phyloP scores from a whole-genome alignment of 2,888 invertebrate genomes.

The Adelognathus sp. region DNA sequence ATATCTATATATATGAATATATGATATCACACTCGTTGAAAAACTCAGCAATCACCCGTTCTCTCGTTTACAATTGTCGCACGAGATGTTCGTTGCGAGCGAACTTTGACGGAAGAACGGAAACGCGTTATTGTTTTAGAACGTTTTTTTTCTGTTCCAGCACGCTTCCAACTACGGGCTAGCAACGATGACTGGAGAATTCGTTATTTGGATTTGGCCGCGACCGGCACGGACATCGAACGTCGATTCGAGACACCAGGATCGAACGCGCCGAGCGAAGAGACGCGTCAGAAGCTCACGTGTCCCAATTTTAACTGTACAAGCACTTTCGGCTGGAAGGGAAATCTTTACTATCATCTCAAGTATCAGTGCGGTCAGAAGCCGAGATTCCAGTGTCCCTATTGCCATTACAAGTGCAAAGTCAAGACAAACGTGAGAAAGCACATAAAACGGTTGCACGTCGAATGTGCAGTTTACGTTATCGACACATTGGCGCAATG shows the following conservation, averaged over 20 bases:
- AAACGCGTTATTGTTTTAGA: neutral
- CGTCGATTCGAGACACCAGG: too few relatives aligned
- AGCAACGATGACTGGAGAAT: neutral
- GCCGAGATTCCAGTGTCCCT: slow-evolving; percentile 70
- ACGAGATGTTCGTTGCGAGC: neutral
- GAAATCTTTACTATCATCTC: slow-evolving; percentile 63
- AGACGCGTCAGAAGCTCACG: neutral
- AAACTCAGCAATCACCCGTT: neutral
- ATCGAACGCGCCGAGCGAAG: slow-evolving; percentile 42
- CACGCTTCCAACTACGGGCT: neutral
- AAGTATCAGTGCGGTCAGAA: slow-evolving; percentile 70
- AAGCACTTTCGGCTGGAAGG: slow-evolving; percentile 41
- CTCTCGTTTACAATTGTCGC: neutral
- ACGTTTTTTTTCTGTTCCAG: slow-evolving; percentile 9
- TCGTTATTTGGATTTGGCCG: neutral
- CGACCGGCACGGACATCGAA: neutral
- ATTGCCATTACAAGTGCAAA: slow-evolving; percentile 61
- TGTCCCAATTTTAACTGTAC: slow-evolving; percentile 51
- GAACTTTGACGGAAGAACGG: neutral
- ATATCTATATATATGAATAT: neutral
- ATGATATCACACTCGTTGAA: neutral
- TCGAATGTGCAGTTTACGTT: slow-evolving; percentile 42
- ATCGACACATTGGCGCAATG: slow-evolving; percentile 47
- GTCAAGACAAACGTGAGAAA: slow-evolving; percentile 21
- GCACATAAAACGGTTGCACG: slow-evolving; percentile 17